phyloP scores from a whole-genome alignment of 2,888 invertebrate genomes.

The Cheilosia pagana region DNA sequence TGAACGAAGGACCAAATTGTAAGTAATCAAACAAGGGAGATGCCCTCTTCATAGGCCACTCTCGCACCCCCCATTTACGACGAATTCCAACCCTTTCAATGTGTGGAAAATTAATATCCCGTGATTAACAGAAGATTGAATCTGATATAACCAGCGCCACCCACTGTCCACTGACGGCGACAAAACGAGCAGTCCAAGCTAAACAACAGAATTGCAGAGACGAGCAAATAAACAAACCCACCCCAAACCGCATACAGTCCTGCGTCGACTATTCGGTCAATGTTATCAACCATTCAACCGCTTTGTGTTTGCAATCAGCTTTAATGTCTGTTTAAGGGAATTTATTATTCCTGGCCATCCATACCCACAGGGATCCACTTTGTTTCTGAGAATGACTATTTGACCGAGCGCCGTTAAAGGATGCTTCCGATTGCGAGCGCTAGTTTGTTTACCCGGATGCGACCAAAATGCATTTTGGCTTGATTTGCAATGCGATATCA shows the following conservation, averaged over 20 bases:
- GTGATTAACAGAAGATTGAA: slow-evolving; percentile 82
- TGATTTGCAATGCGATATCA: slow-evolving; percentile 33
- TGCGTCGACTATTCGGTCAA: slow-evolving; percentile 51
- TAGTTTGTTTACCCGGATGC: slow-evolving; percentile 22
- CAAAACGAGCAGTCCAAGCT: slow-evolving; percentile 53
- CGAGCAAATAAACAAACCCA: slow-evolving; percentile 56
- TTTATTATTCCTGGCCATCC: slow-evolving; percentile 42
- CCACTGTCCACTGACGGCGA: slow-evolving; percentile 12
- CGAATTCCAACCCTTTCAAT: slow-evolving; percentile 71
- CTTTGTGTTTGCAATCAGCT: slow-evolving; percentile 61
- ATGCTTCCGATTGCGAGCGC: slow-evolving; percentile 11
- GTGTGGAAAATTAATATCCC: slow-evolving; percentile 82
- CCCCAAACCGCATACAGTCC: slow-evolving; percentile 31
- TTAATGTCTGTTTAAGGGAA: slow-evolving; percentile 50
- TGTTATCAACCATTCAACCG: slow-evolving; percentile 52
- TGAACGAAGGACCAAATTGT: slow-evolving; percentile 16
- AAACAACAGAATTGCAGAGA: slow-evolving; percentile 48
- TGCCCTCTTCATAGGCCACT: slow-evolving; percentile 1
- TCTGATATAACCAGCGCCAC: slow-evolving; percentile 79
- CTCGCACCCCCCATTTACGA: slow-evolving; percentile 13
- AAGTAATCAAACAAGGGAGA: slow-evolving; percentile 14
- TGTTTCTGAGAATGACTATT: slow-evolving; percentile 16
- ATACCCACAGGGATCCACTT: slow-evolving; percentile 4
- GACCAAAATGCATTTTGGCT: slow-evolving; percentile 22
- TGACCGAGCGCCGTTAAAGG: slow-evolving; percentile 21